Base-by-base conservation (phyloP, 2,888 invertebrate genomes). In the Tortrix viridana region DNA sequence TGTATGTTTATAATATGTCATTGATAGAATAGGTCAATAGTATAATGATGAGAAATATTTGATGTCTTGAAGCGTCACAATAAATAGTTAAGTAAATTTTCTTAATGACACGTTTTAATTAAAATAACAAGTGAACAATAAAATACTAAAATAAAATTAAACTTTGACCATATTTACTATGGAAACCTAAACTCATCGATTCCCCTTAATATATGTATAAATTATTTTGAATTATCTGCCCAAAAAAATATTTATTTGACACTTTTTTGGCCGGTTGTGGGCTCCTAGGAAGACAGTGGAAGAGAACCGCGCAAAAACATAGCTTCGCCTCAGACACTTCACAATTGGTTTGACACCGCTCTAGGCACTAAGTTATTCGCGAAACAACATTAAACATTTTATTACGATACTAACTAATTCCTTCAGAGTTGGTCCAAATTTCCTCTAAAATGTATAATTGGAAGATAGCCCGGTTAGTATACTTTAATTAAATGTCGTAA, bases 341-440 rank as follows among this genome's bases (percentile, higher is more conserved):
- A 23, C 14, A 20, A 43, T 44, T 22, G 18, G 60, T 63, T 61
- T 52, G 66, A 66, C 68, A 61, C 64, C 23, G 46, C 44, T 23
- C 53, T 65, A 65, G 59, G 60, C 58, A 65, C 62, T 62, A 60
- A 55, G 56, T 65, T 64, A 65, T 65, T 60, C 60, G 56, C 55
- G 53, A 57, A 32, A 59, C 56, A 62, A 62, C 56, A 52, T 62
- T 57, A 50, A 62, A 62, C 62, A 62, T 62, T 26, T 50, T 50
- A 53, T 46, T 50, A 54, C 50, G 53, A 37, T 19, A 49, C 68
- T 70, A 60, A 65, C 61, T 66, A 63, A 69, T 20, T 32, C 49
- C 57, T 65, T 46, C 56, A 66, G 61, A 69, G 67, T 73, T 73
- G 73, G 73, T 72, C 73, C 73, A 67, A 71, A 65, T 65, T 60